Base-by-base conservation (phyloP, 2,888 invertebrate genomes). In the Scaeva pyrastri region DNA sequence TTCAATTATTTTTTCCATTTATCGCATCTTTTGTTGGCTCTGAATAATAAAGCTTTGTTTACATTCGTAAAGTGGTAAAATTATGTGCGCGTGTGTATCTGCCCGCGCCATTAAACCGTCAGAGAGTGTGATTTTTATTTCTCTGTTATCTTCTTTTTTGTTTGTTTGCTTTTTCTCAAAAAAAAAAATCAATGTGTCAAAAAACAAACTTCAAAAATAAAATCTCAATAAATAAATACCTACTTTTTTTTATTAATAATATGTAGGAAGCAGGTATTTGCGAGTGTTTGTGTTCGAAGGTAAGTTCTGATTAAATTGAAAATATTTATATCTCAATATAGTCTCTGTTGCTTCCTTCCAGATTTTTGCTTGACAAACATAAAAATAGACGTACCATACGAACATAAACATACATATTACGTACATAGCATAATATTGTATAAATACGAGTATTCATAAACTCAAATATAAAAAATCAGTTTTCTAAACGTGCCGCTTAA, bases 61-160 rank as follows among this genome's bases (percentile, higher is more conserved):
- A 62, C 81, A 73, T 68, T 85, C 26, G 76, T 55, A 81, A 85
- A 85, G 84, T 85, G 80, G 75, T 72, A 72, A 72, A 77, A 76
- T 73, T 70, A 72, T 68, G 62, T 81, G 81, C 76, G 81, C 68
- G 50, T 50, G 58, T 76, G 73, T 73, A 76, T 85, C 68, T 50
- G 43, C 79, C 23, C 43, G 19, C 39, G 23, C 26, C 71, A 52
- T 72, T 70, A 52, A 39, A 39, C n/a, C 12, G 2, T 14, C 12
- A 58, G 31, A 50, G 31, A 36, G 41, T 36, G 21, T 26, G 64
- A 26, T 16, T 23, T 43, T 62, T 41, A 11, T 23, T n/a, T 2
- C 2, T 21, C 26, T 26, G 10, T 16, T 5, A 31, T 64, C 31
- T 45, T 23, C 14, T 45, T n/a, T 26, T 7, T 45, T 10, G 23